These are phyloP conservation scores for Bos taurus DNA, from an alignment of 2,113 vertebrate species.

Conservation along the genomic window DNA sequence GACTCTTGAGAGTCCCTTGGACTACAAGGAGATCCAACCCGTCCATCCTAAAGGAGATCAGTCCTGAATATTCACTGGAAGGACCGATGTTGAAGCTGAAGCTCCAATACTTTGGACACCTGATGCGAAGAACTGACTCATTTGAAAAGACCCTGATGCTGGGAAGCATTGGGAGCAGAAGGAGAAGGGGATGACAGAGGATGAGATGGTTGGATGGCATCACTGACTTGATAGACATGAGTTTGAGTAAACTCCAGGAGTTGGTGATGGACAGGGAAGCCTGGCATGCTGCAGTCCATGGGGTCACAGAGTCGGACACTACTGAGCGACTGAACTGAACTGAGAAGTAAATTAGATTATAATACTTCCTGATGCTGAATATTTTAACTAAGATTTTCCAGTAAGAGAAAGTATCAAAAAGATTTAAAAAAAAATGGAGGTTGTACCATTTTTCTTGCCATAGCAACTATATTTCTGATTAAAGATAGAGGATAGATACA, in stretches of 20 bases:
- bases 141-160: neutral
- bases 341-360: neutral
- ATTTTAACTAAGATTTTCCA: conserved; percentile 22
- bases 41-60: neutral
- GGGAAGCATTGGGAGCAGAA: neutral
- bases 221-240: neutral
- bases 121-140: neutral
- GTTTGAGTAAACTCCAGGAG: neutral
- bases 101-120: neutral
- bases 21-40: neutral
- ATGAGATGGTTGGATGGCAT: neutral
- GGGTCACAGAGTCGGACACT: neutral
- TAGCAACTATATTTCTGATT: neutral
- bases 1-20: neutral
- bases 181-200: neutral
- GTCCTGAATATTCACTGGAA: neutral
- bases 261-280: neutral
- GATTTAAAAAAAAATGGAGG: neutral
- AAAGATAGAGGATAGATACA: neutral
- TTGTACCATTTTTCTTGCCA: neutral
- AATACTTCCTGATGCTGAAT: neutral
- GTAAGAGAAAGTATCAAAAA: neutral
- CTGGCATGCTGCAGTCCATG: neutral
- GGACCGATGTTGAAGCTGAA: neutral
- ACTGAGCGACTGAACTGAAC: neutral